phyloP scores from a whole-genome alignment of 2,888 invertebrate genomes.

The Mayetiola destructor region DNA sequence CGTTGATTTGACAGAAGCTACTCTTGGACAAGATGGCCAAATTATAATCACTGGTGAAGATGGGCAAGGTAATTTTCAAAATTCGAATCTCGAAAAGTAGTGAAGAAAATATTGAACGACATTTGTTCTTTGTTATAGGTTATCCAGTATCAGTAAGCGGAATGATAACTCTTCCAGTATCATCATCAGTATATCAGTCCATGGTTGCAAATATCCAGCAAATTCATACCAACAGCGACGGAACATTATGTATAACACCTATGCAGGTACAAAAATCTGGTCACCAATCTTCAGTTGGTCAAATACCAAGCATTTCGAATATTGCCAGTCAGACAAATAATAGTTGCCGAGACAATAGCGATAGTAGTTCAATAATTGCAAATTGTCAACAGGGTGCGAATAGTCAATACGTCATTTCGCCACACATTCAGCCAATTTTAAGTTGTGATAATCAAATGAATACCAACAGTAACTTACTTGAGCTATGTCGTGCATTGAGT shows the following conservation, averaged over 20 bases:
- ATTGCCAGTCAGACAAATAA: neutral
- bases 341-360: too few species aligned
- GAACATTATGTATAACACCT: constrained; percentile 68
- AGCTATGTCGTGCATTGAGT: neutral
- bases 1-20: constrained; percentile 84
- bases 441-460: neutral
- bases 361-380: neutral
- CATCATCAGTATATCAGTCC: constrained; percentile 90
- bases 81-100: neutral
- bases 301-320: neutral
- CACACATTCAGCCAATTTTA: neutral
- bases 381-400: neutral
- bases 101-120: neutral
- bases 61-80: constrained; percentile 56
- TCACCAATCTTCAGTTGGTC: constrained; percentile 1
- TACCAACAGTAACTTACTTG: neutral
- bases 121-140: constrained; percentile 24
- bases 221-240: constrained; percentile 56
- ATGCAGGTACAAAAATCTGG: constrained; percentile 52
- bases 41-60: constrained; percentile 90
- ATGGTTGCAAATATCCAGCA: constrained; percentile 83
- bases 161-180: constrained; percentile 90
- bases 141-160: constrained; percentile 74
- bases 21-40: constrained; percentile 83
- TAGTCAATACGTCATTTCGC: neutral